phyloP scores from a whole-genome alignment of 2,113 vertebrate species.

The Tragelaphus strepsiceros region DNA sequence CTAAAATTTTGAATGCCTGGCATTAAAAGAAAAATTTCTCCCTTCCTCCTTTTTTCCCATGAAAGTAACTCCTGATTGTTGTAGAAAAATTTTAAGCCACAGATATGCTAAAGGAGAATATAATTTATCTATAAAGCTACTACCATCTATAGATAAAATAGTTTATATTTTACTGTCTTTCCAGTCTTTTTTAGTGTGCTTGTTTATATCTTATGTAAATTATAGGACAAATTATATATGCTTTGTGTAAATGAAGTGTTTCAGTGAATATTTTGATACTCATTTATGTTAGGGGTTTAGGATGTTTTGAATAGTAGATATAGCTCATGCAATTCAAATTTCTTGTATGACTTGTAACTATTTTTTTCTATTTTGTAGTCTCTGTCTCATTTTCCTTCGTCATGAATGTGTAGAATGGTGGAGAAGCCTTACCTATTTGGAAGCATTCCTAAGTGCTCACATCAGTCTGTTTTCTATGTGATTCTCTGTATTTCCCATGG shows the following conservation, averaged over 20 bases:
- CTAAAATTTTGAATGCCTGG: background rate
- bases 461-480: background rate
- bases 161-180: background rate
- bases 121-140: background rate
- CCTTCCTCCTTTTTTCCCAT: background rate
- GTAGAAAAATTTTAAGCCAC: background rate
- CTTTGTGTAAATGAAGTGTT: background rate
- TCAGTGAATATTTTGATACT: background rate
- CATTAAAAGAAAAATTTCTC: background rate
- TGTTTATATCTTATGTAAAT: background rate
- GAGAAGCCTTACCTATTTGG: background rate
- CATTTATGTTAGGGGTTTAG: background rate
- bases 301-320: background rate
- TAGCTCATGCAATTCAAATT: background rate
- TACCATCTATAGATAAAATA: background rate
- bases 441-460: slow-evolving; percentile 27
- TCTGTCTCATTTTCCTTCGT: slow-evolving; percentile 13
- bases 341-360: background rate
- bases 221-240: background rate
- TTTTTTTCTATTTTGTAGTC: background rate
- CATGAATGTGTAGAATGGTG: background rate
- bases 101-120: slow-evolving; percentile 17
- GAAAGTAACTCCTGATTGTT: slow-evolving; percentile 16
- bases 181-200: background rate
- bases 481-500: background rate